Base-by-base conservation (phyloP, 2,888 invertebrate genomes). In the Norana najaformis region DNA sequence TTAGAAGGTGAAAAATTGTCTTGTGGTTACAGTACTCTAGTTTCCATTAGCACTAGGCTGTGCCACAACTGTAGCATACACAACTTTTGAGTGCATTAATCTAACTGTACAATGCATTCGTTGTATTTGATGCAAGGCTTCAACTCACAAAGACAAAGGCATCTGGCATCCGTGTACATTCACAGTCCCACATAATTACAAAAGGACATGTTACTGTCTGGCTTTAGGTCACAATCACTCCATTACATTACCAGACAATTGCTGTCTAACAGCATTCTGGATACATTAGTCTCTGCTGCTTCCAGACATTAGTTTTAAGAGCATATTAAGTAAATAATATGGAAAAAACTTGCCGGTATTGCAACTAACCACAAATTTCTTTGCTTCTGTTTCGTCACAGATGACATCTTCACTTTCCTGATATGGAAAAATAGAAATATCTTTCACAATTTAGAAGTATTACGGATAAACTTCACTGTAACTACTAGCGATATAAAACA, bases 331-430 rank as follows among this genome's bases (percentile, higher is more conserved):
- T 47, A 47, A 47, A 47, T 47, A 47, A 53, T 13, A 83, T 34
- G 53, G 23, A 53, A 53, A 53, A 53, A 53, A n/a, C n/a, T 53
- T 53, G 4, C 11, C 4, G 53, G 30, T 69, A n/a, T 69, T 69
- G n/a, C 69, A 69, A 69, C 69, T n/a, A n/a, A 85, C 85, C 85
- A 85, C 85, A 85, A 85, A 85, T 85, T 37, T 85, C 23, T 85
- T 85, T 36, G 37, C 34, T 36, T 85, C 85, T 36, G 85, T 37
- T 85, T 85, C 35, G 23, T 37, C 37, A 18, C 85, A 36, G 35
- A 4, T 23, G 37, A 37, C 85, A 35, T 85, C 85, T 37, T 37
- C 37, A 23, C 23, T 35, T 36, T 85, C 85, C 85, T 85, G 85
- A 69, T 69, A n/a, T n/a, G 69, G 69, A 69, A 69, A 69, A n/a